Evolutionary conservation across 2,888 invertebrate genomes (phyloP).

Genomic region (Orthosia gothica): DNA sequence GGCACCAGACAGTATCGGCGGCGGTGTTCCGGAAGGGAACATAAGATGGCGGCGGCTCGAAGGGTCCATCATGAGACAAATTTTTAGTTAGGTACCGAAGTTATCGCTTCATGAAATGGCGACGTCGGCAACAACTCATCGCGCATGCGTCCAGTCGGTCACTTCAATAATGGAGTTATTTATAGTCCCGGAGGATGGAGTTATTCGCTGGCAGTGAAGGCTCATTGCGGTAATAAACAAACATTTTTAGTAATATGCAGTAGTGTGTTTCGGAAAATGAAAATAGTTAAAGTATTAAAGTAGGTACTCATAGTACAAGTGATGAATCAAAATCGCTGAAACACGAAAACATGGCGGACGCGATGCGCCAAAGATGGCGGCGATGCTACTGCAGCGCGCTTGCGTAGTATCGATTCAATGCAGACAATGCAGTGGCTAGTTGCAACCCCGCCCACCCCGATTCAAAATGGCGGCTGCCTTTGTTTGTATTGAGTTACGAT

Average conservation of each 20-base stretch:
- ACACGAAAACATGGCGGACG: not conserved
- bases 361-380: constrained; percentile 6
- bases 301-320: not conserved
- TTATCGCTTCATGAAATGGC: not conserved
- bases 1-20: not conserved
- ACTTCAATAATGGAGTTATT: constrained; percentile 1
- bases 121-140: not conserved
- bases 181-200: not conserved
- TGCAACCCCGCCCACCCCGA: not conserved
- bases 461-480: constrained; percentile 1
- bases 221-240: not conserved
- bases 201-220: no score
- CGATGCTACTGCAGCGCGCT: constrained; percentile 13
- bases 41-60: not conserved
- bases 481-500: not conserved
- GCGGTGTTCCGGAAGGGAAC: not conserved
- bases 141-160: constrained; percentile 22
- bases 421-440: constrained; percentile 8
- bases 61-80: not conserved
- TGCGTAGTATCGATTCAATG: constrained; percentile 7
- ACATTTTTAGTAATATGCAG: not conserved
- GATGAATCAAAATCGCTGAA: constrained; percentile 9
- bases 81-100: not conserved
- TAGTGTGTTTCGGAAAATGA: not conserved
- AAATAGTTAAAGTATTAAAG: not conserved